Conservation (phyloP, 2,797 vertebrate genomes). For the Spatula versicolor region DNA sequence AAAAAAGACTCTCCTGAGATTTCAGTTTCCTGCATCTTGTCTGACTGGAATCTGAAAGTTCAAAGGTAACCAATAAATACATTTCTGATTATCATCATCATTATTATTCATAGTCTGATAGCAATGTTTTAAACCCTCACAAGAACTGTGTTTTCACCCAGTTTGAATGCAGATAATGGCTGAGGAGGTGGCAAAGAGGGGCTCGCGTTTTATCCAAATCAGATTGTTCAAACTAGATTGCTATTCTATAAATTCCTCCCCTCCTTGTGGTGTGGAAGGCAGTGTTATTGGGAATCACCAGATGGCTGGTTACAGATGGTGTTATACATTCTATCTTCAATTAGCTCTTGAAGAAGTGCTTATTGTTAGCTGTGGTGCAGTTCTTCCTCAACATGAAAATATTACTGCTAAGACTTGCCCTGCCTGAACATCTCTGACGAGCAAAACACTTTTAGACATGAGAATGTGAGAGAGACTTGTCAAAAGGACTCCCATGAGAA, state of each 20-base stretch:
- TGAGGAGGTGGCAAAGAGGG: slow-evolving; percentile 54
- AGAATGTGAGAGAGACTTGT: neutral
- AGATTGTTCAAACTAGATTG: slow-evolving; percentile 66
- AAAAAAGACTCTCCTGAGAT: slow-evolving; percentile 54
- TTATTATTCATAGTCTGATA: slow-evolving; percentile 40
- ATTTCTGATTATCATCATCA: slow-evolving; percentile 61
- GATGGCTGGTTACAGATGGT: slow-evolving; percentile 74
- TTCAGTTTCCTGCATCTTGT: slow-evolving; percentile 52
- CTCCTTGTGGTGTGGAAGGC: slow-evolving; percentile 69
- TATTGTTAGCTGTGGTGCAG: slow-evolving; percentile 68
- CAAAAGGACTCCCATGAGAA: neutral
- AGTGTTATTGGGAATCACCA: slow-evolving; percentile 73
- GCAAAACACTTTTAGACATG: neutral
- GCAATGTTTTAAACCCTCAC: neutral
- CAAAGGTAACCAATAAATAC: slow-evolving; percentile 67
- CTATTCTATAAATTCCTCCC: slow-evolving; percentile 72
- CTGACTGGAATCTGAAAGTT: slow-evolving; percentile 55
- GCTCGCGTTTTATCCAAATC: slow-evolving; percentile 60
- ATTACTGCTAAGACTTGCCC: slow-evolving; percentile 1
- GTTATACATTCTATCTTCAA: slow-evolving; percentile 75
- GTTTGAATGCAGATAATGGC: neutral
- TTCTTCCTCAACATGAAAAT: slow-evolving; percentile 44
- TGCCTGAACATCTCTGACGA: neutral
- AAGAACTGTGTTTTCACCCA: neutral
- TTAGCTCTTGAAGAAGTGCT: slow-evolving; percentile 75